Evolutionary conservation across 2,797 vertebrate genomes (phyloP), one percentile per base, ranked within the genome.

Genomic region (Antennarius maculatus): DNA sequence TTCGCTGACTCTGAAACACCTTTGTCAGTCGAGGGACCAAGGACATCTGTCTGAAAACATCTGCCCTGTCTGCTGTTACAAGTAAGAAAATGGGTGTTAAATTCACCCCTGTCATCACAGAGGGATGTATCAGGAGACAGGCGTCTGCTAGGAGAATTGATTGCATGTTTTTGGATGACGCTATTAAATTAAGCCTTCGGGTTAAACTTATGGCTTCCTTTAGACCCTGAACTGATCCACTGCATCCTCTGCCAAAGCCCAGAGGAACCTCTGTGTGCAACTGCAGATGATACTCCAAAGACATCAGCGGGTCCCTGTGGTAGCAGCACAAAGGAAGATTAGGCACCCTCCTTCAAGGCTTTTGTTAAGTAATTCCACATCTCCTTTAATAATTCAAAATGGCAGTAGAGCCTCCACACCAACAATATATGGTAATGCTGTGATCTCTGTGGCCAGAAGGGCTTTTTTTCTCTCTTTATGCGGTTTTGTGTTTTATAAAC

Each of bases 301-400:
- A 86, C 81, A 82, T 74, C 56, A 48, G 61, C 29, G 14, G 65
- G 67, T 89, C 89, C 85, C 85, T 29, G 66, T 82, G 85, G 89
- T 86, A 70, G 69, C 74, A 59, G 76, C 81, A 89, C 80, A 88
- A 89, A 88, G 77, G 83, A 86, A 90, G 86, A 91, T 90, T 83
- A 90, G 83, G 78, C 79, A 59, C 81, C 83, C 84, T 74, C 77
- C 86, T 83, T 80, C 81, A 78, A 87, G 83, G 85, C 76, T 83
- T 89, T 89, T 86, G 76, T 87, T 85, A 85, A 91, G 86, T 88
- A 86, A 90, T 88, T 87, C 85, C 77, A 84, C 81, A 80, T 88
- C 79, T 81, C 72, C 71, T 86, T 92, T 82, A 92, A 91, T 92
- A 91, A 92, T 92, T 91, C 81, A 92, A 70, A 61, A 76, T 63